Percentiles rank a stretch among this genome's conserved stretches.
These are phyloP conservation scores for Macrotus californicus DNA, from an alignment of 2,113 vertebrate species.

Conservation along the genomic window DNA sequence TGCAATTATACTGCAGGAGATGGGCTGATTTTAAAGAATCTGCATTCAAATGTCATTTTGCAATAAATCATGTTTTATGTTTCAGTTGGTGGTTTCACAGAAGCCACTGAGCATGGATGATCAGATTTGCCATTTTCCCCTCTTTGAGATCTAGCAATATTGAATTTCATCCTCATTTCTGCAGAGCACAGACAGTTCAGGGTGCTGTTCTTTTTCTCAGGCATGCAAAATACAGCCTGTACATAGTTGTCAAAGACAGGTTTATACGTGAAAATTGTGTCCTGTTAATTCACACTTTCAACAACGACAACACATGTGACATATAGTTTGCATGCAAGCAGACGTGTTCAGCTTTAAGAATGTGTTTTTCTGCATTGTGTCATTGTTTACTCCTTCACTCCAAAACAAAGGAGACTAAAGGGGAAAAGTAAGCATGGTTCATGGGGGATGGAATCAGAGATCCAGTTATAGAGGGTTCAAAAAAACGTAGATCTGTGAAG, in stretches of 20 bases:
- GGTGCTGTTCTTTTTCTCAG: neutral
- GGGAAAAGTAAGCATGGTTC: neutral
- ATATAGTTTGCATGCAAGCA: slow-evolving; percentile 27
- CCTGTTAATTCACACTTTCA: neutral
- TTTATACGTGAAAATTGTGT: neutral
- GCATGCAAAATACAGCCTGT: neutral
- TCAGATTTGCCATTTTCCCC: neutral
- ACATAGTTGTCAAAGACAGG: neutral
- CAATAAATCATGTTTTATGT: neutral
- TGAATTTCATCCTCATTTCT: neutral
- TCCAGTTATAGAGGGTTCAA: neutral
- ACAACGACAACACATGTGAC: slow-evolving; percentile 3
- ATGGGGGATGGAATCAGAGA: neutral
- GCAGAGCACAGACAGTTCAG: slow-evolving; percentile 11
- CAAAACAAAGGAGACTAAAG: neutral
- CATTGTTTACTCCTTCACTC: neutral
- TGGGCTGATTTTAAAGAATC: neutral
- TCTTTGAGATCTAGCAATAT: neutral
- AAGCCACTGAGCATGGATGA: neutral
- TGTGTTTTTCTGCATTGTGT: neutral
- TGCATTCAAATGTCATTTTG: neutral
- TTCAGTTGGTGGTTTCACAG: neutral
- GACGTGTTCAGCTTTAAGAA: neutral
- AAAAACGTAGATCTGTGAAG: neutral
- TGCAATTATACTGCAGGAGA: neutral